Evolutionary conservation across 2,113 vertebrate genomes (phyloP), one percentile per base, ranked within the genome.

Genomic region (Neomonachus schauinslandi): DNA sequence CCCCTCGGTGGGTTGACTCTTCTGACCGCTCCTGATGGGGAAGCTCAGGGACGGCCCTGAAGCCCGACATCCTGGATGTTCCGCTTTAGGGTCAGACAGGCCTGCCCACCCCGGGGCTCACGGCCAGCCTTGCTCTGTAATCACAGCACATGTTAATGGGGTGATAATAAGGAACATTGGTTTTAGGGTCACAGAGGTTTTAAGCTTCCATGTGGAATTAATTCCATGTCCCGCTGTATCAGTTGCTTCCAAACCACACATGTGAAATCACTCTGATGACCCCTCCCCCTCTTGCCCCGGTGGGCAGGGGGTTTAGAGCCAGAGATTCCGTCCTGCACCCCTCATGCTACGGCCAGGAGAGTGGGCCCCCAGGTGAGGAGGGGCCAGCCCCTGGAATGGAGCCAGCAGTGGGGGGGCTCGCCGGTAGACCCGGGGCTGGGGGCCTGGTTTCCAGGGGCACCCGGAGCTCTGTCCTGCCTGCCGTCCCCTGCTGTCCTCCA

Each of bases 91-190:
- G 15, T 69, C 65, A n/a, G 33, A 21, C 0, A 14, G 65, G 3
- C 69, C 28, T 21, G 49, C 28, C 14, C 0, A 0, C 19, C 51
- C 14, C 11, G 74, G 7, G 31, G 76, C 12, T 12, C 7, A 1
- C 2, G 3, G 46, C 31, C 4, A 0, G 8, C 11, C 2, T 0
- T 0, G 0, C 63, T 55, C 65, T 21, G 18, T 0, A 0, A 16
- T 18, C 28, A 22, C 8, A 0, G 26, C 2, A 0, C 4, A 0
- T 36, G 72, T 13, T 22, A 9, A 3, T 5, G 21, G 1, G 3
- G 18, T 33, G 61, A 22, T 1, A 1, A 3, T 1, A 14, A 53
- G 83, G 71, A 55, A n/a, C 0, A 0, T 13, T 21, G 84, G 15
- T 33, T 53, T 71, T 5, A 16, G 67, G 59, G 90, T 82, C 31